phyloP scores from a whole-genome alignment of 2,797 vertebrate species.

The Cryptoprocta ferox region DNA sequence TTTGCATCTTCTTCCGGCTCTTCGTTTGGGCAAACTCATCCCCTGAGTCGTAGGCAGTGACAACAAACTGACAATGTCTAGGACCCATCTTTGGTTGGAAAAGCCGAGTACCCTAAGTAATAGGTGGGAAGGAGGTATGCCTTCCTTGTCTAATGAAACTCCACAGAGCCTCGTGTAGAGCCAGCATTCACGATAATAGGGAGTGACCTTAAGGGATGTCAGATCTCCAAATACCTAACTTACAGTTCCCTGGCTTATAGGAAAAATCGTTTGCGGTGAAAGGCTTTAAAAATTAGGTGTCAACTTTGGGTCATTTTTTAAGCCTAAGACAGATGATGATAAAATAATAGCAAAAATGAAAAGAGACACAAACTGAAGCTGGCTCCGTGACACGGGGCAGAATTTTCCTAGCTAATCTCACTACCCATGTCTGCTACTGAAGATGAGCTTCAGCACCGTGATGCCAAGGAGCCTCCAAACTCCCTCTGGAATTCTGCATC shows the following conservation, averaged over 20 bases:
- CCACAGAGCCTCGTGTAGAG: not conserved
- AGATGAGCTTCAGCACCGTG: not conserved
- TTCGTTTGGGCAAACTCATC: constrained; percentile 19
- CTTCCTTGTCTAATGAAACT: not conserved
- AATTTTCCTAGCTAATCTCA: not conserved
- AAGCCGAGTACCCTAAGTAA: not conserved
- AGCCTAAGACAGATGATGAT: not conserved
- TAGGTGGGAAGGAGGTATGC: not conserved
- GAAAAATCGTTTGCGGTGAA: not conserved
- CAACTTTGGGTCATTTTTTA: not conserved
- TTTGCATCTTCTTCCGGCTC: not conserved
- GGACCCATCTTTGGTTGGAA: not conserved
- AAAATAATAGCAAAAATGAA: constrained; percentile 1
- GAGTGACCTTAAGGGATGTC: not conserved
- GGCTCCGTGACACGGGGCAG: not conserved
- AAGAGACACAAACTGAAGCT: not conserved
- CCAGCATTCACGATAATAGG: not conserved
- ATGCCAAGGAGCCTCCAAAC: not conserved
- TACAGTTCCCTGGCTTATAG: not conserved
- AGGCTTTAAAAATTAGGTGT: constrained; percentile 22
- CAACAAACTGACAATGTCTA: not conserved
- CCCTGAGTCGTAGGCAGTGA: not conserved
- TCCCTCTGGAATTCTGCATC: not conserved
- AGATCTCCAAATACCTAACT: constrained; percentile 8
- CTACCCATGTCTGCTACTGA: not conserved